Evolutionary conservation across 2,797 vertebrate genomes (phyloP).

Genomic region (Galaxias olidus): DNA sequence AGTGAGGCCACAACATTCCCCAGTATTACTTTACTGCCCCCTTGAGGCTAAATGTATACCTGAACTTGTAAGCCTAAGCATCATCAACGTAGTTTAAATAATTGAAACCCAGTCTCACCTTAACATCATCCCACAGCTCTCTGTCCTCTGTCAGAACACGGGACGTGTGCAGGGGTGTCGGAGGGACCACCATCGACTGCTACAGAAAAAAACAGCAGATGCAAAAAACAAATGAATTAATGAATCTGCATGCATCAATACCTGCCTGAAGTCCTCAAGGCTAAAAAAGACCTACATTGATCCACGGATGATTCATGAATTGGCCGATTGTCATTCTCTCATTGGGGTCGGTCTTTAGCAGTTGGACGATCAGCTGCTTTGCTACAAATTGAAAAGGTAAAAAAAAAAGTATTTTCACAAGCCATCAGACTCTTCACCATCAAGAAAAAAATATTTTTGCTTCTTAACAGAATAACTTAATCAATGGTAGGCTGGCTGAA

Average conservation of each 20-base stretch:
- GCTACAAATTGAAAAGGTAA: constrained; percentile 75
- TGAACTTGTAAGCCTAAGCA: no score
- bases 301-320: constrained; percentile 97
- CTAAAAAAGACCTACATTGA: constrained; percentile 90
- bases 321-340: constrained; percentile 94
- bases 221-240: background rate
- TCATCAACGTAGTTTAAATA: no score
- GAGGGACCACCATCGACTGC: constrained; percentile 93
- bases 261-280: no score
- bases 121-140: constrained; percentile 96
- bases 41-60: no score
- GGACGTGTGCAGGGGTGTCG: constrained; percentile 92
- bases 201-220: constrained; percentile 54
- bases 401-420: no score
- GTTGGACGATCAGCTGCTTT: constrained; percentile 90
- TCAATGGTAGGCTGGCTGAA: no score
- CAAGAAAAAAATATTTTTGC: no score
- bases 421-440: constrained; percentile 10
- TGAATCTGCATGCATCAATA: background rate
- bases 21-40: background rate
- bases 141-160: constrained; percentile 91
- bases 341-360: constrained; percentile 95
- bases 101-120: no score
- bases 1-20: background rate
- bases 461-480: no score